Evolutionary conservation across 2,113 vertebrate genomes (phyloP).

Genomic region (Pelodiscus sinensis): DNA sequence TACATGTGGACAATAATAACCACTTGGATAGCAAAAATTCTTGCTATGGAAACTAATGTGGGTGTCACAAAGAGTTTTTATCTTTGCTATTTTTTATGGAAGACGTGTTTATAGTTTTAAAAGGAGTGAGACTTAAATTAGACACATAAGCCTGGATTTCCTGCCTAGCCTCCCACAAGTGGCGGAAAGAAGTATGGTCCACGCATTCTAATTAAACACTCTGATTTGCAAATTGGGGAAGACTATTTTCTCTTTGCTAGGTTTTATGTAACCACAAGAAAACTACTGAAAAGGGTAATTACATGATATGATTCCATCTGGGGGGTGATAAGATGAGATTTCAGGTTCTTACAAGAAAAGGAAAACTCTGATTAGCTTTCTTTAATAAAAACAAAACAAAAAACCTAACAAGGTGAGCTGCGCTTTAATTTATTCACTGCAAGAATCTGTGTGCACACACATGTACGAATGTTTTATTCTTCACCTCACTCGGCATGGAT

Average conservation of each 20-base stretch:
- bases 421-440: background rate
- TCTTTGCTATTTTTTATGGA: background rate
- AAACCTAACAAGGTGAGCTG: background rate
- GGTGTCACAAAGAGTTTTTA: background rate
- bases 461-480: background rate
- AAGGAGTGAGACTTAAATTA: background rate
- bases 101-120: background rate
- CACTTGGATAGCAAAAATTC: background rate
- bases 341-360: background rate
- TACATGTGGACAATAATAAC: background rate
- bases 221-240: background rate
- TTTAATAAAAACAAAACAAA: background rate
- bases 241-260: background rate
- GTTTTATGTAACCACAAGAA: background rate
- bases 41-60: background rate
- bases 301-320: background rate
- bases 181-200: background rate
- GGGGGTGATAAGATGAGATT: background rate
- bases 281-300: background rate
- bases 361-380: background rate
- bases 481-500: background rate
- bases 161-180: background rate
- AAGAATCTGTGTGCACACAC: background rate
- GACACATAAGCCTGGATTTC: background rate
- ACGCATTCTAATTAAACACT: background rate